These are phyloP conservation scores for Drosophila murphyi DNA, from an alignment of 1,140 invertebrate genomes.

Conservation along the genomic window DNA sequence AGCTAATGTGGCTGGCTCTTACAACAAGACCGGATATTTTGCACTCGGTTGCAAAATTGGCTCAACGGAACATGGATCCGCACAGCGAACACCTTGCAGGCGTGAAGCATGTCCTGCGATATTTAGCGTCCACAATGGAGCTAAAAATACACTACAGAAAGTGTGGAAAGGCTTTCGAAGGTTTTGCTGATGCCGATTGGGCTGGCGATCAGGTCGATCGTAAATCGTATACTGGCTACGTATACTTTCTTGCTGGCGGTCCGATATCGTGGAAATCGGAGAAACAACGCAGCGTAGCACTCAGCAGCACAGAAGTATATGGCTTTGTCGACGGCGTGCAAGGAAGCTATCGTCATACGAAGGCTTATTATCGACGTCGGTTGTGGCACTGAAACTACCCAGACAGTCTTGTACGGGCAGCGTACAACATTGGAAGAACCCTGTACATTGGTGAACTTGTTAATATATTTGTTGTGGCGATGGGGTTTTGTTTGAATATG, in stretches of 20 bases:
- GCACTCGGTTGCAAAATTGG: background rate
- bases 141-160: background rate
- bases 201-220: background rate
- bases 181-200: background rate
- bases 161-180: background rate
- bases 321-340: background rate
- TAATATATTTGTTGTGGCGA: too few relatives aligned
- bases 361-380: too few relatives aligned
- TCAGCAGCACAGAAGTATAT: background rate
- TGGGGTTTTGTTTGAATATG: too few relatives aligned
- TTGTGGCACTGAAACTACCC: too few relatives aligned
- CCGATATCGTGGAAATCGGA: background rate
- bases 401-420: too few relatives aligned
- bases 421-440: too few relatives aligned
- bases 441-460: too few relatives aligned
- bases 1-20: background rate
- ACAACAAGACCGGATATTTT: background rate
- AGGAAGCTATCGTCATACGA: too few relatives aligned
- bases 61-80: conserved; percentile 3
- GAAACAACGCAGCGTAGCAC: background rate
- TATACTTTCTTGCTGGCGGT: background rate
- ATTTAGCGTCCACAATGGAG: conserved; percentile 2
- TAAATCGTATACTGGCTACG: background rate
- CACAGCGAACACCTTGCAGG: conserved; percentile 2
- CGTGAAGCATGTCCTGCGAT: conserved; percentile 8